Base-by-base conservation (phyloP, 2,888 invertebrate genomes). In the Oscheius onirici region DNA sequence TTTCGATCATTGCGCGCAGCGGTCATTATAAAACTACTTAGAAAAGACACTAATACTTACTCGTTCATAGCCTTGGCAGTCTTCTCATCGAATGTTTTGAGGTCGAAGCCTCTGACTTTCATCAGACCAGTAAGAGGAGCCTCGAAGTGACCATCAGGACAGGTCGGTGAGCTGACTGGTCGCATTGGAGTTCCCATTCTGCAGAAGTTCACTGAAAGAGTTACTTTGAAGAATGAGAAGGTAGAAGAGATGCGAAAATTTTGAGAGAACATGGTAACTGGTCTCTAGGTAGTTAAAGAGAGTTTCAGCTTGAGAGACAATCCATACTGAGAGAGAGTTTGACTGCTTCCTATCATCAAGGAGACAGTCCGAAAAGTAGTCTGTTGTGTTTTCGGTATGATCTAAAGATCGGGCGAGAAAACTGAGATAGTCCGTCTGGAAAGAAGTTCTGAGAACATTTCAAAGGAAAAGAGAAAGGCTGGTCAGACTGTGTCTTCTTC, bases 31-130 rank as follows among this genome's bases (percentile, higher is more conserved):
- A n/a, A n/a, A n/a, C n/a, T n/a, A n/a, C n/a, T n/a, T n/a, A n/a
- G n/a, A 11, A 44, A 44, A 41, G n/a, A n/a, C n/a, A n/a, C n/a
- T n/a, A 51, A 52, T 5, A 63, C 63, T 49, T n/a, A 63, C 63
- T 63, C 49, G 49, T 63, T 63, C 63, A 63, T 63, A 15, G 63
- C 63, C 24, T 49, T 46, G 46, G 49, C 49, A 15, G 46, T 72
- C 77, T 77, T 58, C 57, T 72, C 10, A 79, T 81, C 26, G 77
- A 74, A 63, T 2, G 63, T 63, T 17, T 63, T 63, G 46, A 63
- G 24, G 46, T 63, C 63, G 46, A 63, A 63, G 22, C 63, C 63
- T 10, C 28, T 6, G 10, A 63, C 63, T 63, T 63, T 63, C 63
- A 63, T 63, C 34, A 63, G 20, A 1, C 63, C 63, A 26, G 63